Percentiles rank a stretch among this genome's conserved stretches.
Conservation (phyloP, 2,888 invertebrate genomes). For the Megamerina dolium region DNA sequence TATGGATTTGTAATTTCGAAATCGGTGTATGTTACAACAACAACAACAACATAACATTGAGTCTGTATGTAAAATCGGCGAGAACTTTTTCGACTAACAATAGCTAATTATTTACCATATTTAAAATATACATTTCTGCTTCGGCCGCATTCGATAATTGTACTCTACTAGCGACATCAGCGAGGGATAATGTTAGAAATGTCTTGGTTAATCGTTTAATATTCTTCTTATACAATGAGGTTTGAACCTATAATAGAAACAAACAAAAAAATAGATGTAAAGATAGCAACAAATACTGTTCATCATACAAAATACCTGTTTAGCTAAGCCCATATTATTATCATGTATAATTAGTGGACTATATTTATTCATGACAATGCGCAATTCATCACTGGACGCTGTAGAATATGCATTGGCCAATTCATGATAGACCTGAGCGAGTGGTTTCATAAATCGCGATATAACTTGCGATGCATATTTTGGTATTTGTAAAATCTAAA, state of each 20-base stretch:
- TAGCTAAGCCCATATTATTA: constrained; percentile 71
- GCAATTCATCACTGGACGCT: constrained; percentile 66
- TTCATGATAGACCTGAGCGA: constrained; percentile 84
- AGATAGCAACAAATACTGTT: background rate
- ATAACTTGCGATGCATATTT: constrained; percentile 91
- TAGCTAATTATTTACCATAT: constrained; percentile 68
- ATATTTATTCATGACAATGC: constrained; percentile 66
- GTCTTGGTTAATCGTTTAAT: constrained; percentile 90
- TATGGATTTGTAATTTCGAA: too few species aligned
- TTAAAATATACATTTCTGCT: constrained; percentile 88
- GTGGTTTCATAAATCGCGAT: constrained; percentile 73
- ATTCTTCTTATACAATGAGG: constrained; percentile 89
- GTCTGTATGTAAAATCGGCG: too few species aligned
- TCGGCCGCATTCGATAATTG: constrained; percentile 77
- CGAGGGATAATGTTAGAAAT: constrained; percentile 62
- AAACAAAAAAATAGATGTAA: background rate
- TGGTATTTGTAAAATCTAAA: constrained; percentile 62
- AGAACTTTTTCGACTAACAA: too few species aligned
- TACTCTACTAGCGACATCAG: constrained; percentile 74
- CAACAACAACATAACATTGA: too few species aligned
- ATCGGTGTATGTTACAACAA: too few species aligned
- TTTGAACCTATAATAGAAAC: constrained; percentile 61
- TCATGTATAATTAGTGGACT: constrained; percentile 74
- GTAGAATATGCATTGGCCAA: constrained; percentile 74
- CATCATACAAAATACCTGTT: constrained; percentile 53